These are phyloP conservation scores for Pterois miles DNA, from an alignment of 2,797 vertebrate genomes.

Conservation along the genomic window DNA sequence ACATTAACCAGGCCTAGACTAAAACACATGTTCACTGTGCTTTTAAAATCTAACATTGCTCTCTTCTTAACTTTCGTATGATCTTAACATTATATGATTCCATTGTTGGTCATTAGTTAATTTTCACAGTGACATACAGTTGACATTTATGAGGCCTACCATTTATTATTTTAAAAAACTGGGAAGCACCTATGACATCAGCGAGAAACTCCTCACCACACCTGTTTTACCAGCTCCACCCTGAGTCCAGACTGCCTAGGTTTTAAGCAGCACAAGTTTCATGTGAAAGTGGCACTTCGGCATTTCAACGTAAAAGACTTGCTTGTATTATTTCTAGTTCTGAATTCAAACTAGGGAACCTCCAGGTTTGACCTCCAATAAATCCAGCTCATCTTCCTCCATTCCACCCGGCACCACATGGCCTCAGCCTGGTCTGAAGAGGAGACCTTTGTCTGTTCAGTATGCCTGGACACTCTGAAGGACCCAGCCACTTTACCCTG, in stretches of 20 bases:
- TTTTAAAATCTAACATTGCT: background rate
- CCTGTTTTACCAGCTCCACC: slow-evolving; percentile 76
- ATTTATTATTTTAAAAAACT: background rate
- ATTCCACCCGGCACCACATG: slow-evolving; percentile 45
- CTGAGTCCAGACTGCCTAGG: slow-evolving; percentile 24
- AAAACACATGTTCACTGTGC: rapidly evolving
- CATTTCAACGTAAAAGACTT: background rate
- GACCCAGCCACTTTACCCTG: slow-evolving; percentile 84
- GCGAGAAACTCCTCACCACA: slow-evolving; percentile 59
- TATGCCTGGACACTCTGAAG: slow-evolving; percentile 83
- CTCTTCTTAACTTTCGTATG: background rate
- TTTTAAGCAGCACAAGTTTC: slow-evolving; percentile 60
- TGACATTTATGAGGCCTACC: background rate
- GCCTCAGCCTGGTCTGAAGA: slow-evolving; percentile 78
- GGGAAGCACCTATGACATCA: slow-evolving; percentile 27
- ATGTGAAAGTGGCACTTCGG: slow-evolving; percentile 48
- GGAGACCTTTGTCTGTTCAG: slow-evolving; percentile 80
- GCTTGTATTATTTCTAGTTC: background rate
- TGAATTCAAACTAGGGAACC: background rate
- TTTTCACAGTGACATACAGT: background rate
- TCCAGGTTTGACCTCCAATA: background rate
- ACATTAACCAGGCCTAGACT: background rate
- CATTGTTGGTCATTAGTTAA: background rate
- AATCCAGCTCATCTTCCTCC: background rate
- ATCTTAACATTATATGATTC: background rate